Evolutionary conservation across 92 coral and sea anemone species (phyloP).

Genomic region (Heteractis magnifica): DNA sequence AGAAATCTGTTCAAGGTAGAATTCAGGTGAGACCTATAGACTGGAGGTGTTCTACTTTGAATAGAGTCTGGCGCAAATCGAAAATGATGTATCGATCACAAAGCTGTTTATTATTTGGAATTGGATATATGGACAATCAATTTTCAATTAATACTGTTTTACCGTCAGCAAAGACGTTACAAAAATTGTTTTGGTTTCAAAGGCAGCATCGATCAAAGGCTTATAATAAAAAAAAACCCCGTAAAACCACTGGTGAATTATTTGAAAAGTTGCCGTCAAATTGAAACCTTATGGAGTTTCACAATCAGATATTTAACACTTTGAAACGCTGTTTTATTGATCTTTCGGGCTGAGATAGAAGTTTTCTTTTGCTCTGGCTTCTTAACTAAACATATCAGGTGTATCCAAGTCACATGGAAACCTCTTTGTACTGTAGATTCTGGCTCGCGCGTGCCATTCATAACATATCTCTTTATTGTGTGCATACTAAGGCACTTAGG

Average conservation of each 20-base stretch:
- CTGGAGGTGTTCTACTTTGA: neutral
- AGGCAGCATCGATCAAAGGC: neutral
- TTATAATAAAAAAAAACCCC: no score
- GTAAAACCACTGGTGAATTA: no score
- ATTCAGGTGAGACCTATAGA: no score
- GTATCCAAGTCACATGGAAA: no score
- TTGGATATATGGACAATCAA: neutral
- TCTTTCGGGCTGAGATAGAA: neutral
- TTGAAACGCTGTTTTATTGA: neutral
- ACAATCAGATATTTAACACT: neutral
- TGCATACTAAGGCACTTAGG: conserved; percentile 43
- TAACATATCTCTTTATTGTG: neutral
- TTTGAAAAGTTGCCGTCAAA: no score
- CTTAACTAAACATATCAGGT: neutral
- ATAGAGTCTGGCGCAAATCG: neutral
- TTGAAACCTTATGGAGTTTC: neutral
- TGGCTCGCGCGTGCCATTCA: neutral
- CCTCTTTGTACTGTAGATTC: neutral
- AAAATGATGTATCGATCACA: neutral
- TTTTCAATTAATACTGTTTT: neutral
- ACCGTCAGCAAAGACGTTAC: neutral
- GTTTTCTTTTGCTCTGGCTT: neutral
- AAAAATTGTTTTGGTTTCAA: neutral
- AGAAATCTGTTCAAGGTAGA: no score
- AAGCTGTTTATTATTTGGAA: neutral